Base-by-base conservation (phyloP, 2,888 invertebrate species). In the Hirtodrosophila histrioides region DNA sequence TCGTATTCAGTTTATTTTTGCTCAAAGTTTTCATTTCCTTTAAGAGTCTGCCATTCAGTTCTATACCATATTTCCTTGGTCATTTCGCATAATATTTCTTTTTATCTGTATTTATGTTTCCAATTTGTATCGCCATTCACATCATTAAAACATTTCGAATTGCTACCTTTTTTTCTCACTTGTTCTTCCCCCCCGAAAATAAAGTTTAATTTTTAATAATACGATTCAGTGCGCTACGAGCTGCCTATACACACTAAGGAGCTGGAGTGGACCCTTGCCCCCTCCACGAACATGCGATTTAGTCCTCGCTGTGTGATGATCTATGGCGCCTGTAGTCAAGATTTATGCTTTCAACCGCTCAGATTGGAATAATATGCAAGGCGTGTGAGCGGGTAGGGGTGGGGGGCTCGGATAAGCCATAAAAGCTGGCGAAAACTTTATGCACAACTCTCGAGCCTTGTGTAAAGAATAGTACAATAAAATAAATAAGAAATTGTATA, bases 401-500 rank as follows among this genome's bases (percentile, higher is more conserved):
- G 46, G 3, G 33, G 29, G 27, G 36, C 8, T n/a, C 31, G 40
- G 63, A 76, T 74, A 86, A 76, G 80, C 86, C 87, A 85, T 87
- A 81, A 84, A 78, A 69, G 69, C 64, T 69, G 58, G 50, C 41
- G 64, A 70, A 81, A 75, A 69, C 58, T 81, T 81, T 84, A 70
- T 79, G 85, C 70, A 78, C 54, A 78, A 60, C 63, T 81, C 63
- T 60, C 60, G 85, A 78, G 77, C 50, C 79, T 81, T 79, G 67
- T 84, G 72, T 66, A 78, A 73, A 69, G 68, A 78, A 85, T 73
- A 68, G 55, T 64, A 85, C 82, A 81, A 84, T 75, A 85, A 83
- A 87, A 87, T 78, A 83, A 69, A 87, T 82, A 69, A 64, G 73
- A 84, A 88, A 86, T 79, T 82, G 83, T 87, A 84, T 87, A 87